Evolutionary conservation across 2,113 vertebrate genomes (phyloP).

Genomic region (Alexandromys fortis): DNA sequence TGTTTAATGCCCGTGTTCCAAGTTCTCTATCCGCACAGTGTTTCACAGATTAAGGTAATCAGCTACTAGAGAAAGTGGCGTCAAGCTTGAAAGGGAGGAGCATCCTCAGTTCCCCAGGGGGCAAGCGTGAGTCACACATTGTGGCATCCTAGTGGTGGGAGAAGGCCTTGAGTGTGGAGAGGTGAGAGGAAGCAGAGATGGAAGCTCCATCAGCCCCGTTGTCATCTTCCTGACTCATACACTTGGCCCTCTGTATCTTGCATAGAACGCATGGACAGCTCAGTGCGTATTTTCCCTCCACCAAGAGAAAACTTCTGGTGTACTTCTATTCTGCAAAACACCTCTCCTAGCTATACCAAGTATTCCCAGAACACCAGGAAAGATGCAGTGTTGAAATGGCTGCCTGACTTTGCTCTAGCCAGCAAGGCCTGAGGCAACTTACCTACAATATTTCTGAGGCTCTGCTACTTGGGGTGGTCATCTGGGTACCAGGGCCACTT

Average conservation of each 20-base stretch:
- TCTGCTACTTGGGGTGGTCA: neutral
- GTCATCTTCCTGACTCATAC: constrained; percentile 82
- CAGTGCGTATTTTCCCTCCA: constrained; percentile 21
- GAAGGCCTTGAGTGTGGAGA: neutral
- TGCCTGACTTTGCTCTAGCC: constrained; percentile 39
- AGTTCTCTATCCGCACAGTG: neutral
- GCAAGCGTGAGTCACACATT: neutral
- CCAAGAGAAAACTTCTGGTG: rapidly evolving
- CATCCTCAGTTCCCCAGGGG: neutral
- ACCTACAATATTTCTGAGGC: constrained; percentile 39
- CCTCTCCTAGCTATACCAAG: constrained; percentile 52
- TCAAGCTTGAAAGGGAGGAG: neutral
- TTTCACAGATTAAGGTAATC: constrained; percentile 54
- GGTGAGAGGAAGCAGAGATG: neutral
- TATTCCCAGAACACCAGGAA: constrained; percentile 71
- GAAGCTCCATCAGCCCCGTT: constrained; percentile 5
- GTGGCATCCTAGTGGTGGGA: constrained; percentile 53
- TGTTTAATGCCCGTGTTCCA: constrained; percentile 59
- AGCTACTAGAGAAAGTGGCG: constrained; percentile 32
- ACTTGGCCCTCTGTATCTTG: constrained; percentile 64
- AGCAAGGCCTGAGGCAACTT: constrained; percentile 34
- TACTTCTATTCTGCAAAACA: constrained; percentile 64
- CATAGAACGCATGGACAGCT: neutral
- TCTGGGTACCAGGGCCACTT: neutral
- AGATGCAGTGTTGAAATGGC: constrained; percentile 50